Base-by-base conservation (phyloP, 2,797 vertebrate genomes). In the Rhodeus uyekii region DNA sequence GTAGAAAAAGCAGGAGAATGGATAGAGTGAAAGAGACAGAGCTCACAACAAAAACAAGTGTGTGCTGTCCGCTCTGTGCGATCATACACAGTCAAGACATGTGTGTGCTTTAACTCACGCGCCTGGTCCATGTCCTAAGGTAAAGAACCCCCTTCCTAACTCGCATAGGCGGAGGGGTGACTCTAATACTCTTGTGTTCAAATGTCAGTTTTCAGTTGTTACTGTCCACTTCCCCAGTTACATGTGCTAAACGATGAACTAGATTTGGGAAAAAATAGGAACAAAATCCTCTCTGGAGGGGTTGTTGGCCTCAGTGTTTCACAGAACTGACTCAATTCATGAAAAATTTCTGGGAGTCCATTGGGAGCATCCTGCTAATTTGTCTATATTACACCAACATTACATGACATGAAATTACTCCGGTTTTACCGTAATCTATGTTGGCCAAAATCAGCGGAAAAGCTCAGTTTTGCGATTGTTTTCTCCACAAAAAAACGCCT, bases 61-160 rank as follows among this genome's bases (percentile, higher is more conserved):
- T 93, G 89, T 90, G 91, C 90, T 81, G 90, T 89, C 91, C 87
- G 88, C 89, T 93, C 90, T 91, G 92, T 94, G 87, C 90, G 75
- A 89, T 89, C 91, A 71, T 58, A 85, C 86, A 84, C 77, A 81
- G 89, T 89, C 91, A 90, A 86, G 90, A 93, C 82, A 89, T 89
- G 91, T 90, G 89, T 77, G 91, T 87, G 91, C 88, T 92, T 92
- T 90, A 91, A 93, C 91, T 89, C 89, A 88, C 80, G 84, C 88
- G 93, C 92, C 93, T 92, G 92, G 92, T 93, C 91, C 90, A 90
- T 93, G 92, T 91, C 42, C 92, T 84, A 94, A 95, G 94, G 94
- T 95, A 95, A 95, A 94, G 90, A 92, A 90, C 92, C 85, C 90
- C 91, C 90, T 85, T 90, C 90, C 89, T 91, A 89, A 82, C 88